phyloP scores from a whole-genome alignment of 2,888 invertebrate genomes.

The Perithous albicinctus region DNA sequence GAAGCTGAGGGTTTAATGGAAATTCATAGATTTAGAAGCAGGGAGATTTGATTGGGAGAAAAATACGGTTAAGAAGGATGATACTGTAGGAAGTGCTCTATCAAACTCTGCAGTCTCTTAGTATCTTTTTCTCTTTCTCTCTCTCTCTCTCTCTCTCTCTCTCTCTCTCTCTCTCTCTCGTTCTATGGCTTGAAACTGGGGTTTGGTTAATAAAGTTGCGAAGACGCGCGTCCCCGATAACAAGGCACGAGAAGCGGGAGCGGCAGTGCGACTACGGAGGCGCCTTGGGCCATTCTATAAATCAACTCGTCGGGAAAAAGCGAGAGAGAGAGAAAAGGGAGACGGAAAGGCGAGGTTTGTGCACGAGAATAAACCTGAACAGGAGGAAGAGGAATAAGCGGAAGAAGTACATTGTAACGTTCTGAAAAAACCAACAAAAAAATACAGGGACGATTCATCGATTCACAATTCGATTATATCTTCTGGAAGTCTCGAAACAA shows the following conservation, averaged over 20 bases:
- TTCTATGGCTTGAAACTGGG: slow-evolving; percentile 62
- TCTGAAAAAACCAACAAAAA: neutral
- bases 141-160: no score
- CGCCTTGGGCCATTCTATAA: slow-evolving; percentile 74
- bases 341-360: neutral
- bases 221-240: slow-evolving; percentile 73
- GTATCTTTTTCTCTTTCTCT: no score
- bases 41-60: neutral
- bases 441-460: slow-evolving; percentile 1
- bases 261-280: slow-evolving; percentile 70
- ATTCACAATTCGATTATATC: slow-evolving; percentile 10
- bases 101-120: slow-evolving; percentile 59
- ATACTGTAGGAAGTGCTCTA: slow-evolving; percentile 62
- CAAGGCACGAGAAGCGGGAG: slow-evolving; percentile 70
- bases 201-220: slow-evolving; percentile 76
- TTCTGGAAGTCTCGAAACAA: neutral
- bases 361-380: slow-evolving; percentile 17
- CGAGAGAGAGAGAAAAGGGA: slow-evolving; percentile 42
- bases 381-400: slow-evolving; percentile 1
- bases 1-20: neutral
- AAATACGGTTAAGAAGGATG: slow-evolving; percentile 5
- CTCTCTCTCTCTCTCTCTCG: slow-evolving; percentile 32
- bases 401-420: slow-evolving; percentile 6
- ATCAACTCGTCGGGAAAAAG: slow-evolving; percentile 72
- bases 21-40: neutral